Base-by-base conservation (phyloP, 1,140 invertebrate species). In the Sinonovacula constricta region DNA sequence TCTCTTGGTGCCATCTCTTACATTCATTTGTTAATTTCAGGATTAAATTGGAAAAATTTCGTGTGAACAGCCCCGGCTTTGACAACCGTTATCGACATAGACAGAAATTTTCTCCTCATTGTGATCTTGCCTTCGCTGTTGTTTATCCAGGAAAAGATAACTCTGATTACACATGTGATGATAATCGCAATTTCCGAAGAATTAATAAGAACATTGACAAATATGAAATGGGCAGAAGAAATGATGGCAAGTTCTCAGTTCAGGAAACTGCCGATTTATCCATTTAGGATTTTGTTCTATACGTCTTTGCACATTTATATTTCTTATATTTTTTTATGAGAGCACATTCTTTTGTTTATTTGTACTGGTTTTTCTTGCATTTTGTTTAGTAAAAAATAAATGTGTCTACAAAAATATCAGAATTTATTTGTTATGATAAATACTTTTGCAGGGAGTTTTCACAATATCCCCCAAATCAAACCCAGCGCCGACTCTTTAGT, bases 131-230 rank as follows among this genome's bases (percentile, higher is more conserved):
- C 5, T 89, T 84, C 71, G 62, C 81, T 69, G 79, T 86, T 59
- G 72, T 89, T 70, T 89, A 89, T 72, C 83, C 88, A 57, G 83
- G 80, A 70, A 86, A 77, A 78, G 87, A 87, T 78, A 87, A 88
- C 71, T 69, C 71, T 74, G 85, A 88, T 70, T 89, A 88, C 62
- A 83, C 68, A 14, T 59, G 34, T 72, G 78, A 86, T 78, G 76
- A 81, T 34, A 86, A 85, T 77, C 67, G 75, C 71, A 87, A 80
- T 49, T 82, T 86, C 82, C 80, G 87, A 80, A 82, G 85, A 75
- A 54, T 83, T 36, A 88, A 89, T 81, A 65, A 49, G 51, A 79
- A 70, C 39, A 65, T 82, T 60, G 86, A 86, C 56, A 85, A 75
- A 60, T 89, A 88, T 82, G 81, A 86, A 34, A 69, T 78, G n/a